These are phyloP conservation scores for Strix aluco DNA, from an alignment of 2,113 vertebrate species.

Conservation along the genomic window DNA sequence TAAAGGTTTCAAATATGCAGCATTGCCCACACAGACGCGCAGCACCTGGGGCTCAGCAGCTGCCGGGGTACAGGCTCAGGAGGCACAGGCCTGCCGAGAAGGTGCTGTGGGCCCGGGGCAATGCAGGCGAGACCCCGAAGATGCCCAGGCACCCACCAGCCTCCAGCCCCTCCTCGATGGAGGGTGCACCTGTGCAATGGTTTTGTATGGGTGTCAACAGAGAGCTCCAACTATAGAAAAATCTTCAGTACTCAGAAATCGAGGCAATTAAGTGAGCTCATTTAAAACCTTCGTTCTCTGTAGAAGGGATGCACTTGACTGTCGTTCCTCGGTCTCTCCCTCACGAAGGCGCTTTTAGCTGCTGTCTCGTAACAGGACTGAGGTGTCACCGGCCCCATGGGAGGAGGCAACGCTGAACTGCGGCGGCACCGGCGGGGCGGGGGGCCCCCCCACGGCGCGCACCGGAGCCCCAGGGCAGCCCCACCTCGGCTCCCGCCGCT, in stretches of 20 bases:
- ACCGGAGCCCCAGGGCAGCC: no score
- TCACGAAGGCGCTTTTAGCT: neutral
- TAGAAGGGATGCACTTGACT: fast-evolving
- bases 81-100: neutral
- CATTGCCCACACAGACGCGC: fast-evolving
- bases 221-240: neutral
- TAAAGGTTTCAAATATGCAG: neutral
- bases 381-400: fast-evolving
- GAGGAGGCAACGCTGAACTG: fast-evolving
- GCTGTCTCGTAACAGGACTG: neutral
- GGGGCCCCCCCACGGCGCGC: no score
- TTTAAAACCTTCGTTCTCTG: neutral
- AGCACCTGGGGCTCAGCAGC: neutral
- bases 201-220: neutral
- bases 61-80: no score
- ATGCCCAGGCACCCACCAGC: fast-evolving
- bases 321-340: neutral
- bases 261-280: neutral
- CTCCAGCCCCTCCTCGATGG: no score
- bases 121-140: no score
- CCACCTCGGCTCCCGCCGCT: no score
- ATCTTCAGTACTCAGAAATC: neutral
- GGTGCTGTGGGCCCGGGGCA: no score
- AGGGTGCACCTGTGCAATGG: fast-evolving
- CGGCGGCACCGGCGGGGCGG: fast-evolving